Conservation (phyloP, 2,797 vertebrate genomes). For the Poecilia picta region DNA sequence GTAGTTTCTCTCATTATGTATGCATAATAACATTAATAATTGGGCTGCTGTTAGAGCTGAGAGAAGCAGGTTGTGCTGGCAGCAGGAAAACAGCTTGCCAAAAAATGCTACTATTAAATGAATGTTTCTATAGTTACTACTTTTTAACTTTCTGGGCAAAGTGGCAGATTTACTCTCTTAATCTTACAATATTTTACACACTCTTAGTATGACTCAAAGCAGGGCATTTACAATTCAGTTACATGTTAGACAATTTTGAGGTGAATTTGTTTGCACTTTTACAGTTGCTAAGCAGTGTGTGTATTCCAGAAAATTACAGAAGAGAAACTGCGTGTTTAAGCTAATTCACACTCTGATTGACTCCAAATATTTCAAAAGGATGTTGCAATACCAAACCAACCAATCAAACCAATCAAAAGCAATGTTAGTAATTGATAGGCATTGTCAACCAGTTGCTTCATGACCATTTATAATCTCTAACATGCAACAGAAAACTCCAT, state of each 20-base stretch:
- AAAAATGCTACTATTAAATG: conserved; percentile 67
- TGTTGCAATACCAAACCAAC: no score
- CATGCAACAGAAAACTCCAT: conserved; percentile 6
- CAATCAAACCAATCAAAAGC: neutral
- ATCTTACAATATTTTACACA: neutral
- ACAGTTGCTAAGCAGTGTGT: neutral
- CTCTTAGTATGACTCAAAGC: conserved; percentile 24
- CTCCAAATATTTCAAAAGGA: no score
- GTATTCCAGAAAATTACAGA: neutral
- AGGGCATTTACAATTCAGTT: conserved; percentile 16
- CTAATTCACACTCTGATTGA: neutral
- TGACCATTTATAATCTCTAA: conserved; percentile 22
- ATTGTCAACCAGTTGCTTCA: conserved; percentile 6
- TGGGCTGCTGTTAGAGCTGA: conserved; percentile 61
- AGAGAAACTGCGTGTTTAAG: neutral
- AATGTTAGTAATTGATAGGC: conserved; percentile 26
- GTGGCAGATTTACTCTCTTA: conserved; percentile 26
- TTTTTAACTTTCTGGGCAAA: conserved; percentile 45
- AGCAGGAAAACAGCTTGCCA: conserved; percentile 53
- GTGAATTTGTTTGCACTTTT: neutral
- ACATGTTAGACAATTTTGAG: neutral
- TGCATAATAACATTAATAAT: conserved; percentile 66
- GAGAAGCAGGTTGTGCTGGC: conserved; percentile 53
- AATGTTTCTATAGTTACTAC: conserved; percentile 39
- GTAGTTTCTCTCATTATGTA: conserved; percentile 43